These are phyloP conservation scores for Stegodyphus dumicola DNA, from an alignment of 1,140 invertebrate genomes.

Conservation along the genomic window DNA sequence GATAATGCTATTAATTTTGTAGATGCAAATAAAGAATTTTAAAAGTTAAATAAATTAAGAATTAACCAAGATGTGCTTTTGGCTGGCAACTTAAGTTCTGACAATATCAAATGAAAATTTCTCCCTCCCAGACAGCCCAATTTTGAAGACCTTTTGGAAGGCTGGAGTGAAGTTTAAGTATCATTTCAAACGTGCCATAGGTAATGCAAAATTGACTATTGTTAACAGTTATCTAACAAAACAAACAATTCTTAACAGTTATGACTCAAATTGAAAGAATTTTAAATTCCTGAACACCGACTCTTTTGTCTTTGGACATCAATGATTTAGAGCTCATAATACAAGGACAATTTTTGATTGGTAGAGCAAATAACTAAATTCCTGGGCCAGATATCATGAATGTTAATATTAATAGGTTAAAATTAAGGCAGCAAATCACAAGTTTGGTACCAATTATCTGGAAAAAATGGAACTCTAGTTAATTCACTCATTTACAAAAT, in stretches of 20 bases:
- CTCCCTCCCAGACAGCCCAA: not conserved
- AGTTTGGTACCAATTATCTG: too few relatives aligned
- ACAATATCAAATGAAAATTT: not conserved
- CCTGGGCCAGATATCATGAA: not conserved
- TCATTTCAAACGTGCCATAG: not conserved
- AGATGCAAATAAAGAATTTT: not conserved
- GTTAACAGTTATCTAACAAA: too few relatives aligned
- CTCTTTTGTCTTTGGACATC: not conserved
- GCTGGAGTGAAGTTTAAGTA: not conserved
- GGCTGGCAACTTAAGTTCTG: not conserved
- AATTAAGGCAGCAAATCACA: not conserved
- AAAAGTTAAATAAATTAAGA: not conserved
- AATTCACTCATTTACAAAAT: not conserved
- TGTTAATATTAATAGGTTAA: not conserved
- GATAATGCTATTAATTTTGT: not conserved
- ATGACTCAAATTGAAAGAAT: not conserved
- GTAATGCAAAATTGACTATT: not conserved
- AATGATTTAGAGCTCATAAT: not conserved
- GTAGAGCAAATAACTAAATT: not conserved
- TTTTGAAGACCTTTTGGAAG: not conserved
- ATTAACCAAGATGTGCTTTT: not conserved
- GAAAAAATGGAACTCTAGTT: too few relatives aligned
- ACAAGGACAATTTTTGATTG: not conserved
- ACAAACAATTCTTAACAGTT: not conserved
- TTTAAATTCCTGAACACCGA: not conserved